Base-by-base conservation (phyloP, 2,113 vertebrate genomes). In the Loxodonta africana region DNA sequence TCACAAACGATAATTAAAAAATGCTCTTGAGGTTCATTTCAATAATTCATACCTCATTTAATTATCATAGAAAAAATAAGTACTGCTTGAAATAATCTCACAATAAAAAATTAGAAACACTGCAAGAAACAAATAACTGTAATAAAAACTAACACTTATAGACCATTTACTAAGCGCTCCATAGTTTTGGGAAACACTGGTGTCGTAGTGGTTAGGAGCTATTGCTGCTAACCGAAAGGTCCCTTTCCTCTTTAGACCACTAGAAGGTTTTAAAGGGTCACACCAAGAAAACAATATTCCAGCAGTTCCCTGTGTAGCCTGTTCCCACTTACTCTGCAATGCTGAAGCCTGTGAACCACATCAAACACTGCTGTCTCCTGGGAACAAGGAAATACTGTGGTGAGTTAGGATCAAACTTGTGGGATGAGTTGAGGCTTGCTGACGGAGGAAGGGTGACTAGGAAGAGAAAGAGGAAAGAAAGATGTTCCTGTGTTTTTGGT, bases 401-500 rank as follows among this genome's bases (percentile, higher is more conserved):
- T 65, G 78, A 25, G 23, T 26, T 78, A 26, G 48, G 60, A 88
- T 46, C 8, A 76, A 77, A 28, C n/a, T 21, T 48, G 11, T 28
- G 18, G 44, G 73, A 57, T 78, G 62, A 89, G 26, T 18, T 41
- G 63, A 91, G 62, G 83, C 60, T 44, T 33, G 11, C 46, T 3
- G 15, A 44, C 25, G 48, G 41, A 83, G 51, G 0, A 12, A 44
- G 60, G 20, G 60, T 62, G 37, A 18, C n/a, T 37, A 60, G 60
- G 46, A 41, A 73, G 46, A 41, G 44, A 25, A 51, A 63, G 51
- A 73, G 63, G 60, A 62, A 83, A 14, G 46, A 74, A n/a, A 67
- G 41, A 51, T 2, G 2, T 12, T 0, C 1, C 25, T 44, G 20
- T 62, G 33, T 41, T 23, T 20, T 26, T 48, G 41, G 0, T n/a